These are phyloP conservation scores for Drosophila meridionalis DNA, from an alignment of 2,888 invertebrate species.

Conservation along the genomic window DNA sequence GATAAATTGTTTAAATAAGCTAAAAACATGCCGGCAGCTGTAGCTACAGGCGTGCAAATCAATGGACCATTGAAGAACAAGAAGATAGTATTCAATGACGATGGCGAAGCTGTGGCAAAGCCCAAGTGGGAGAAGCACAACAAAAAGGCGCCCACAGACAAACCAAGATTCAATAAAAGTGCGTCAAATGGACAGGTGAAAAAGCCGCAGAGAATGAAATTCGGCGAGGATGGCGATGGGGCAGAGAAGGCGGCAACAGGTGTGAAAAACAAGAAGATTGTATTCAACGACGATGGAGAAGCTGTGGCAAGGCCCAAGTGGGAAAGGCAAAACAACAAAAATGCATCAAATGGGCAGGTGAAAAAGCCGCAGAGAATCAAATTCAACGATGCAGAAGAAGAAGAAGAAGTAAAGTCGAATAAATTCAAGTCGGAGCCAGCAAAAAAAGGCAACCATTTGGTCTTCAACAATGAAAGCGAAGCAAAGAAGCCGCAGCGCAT, in stretches of 20 bases:
- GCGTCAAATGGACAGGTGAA: constrained; percentile 13
- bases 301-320: constrained; percentile 40
- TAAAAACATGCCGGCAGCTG: constrained; percentile 68
- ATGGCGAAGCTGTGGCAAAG: constrained; percentile 65
- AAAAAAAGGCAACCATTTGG: constrained; percentile 28
- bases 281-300: constrained; percentile 80
- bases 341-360: neutral
- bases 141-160: constrained; percentile 33
- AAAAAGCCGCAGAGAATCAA: constrained; percentile 47
- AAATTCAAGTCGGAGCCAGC: constrained; percentile 10
- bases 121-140: constrained; percentile 44
- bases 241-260: constrained; percentile 22
- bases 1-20: constrained; percentile 20
- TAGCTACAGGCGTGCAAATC: constrained; percentile 49
- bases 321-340: constrained; percentile 46
- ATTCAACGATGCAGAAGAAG: constrained; percentile 28
- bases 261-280: constrained; percentile 79
- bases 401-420: constrained; percentile 4
- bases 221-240: constrained; percentile 28
- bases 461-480: constrained; percentile 1
- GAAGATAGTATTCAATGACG: constrained; percentile 82
- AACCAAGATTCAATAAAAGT: constrained; percentile 17
- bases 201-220: constrained; percentile 45
- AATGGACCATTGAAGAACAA: constrained; percentile 70
- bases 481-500: constrained; percentile 65